Conservation (phyloP, 1,140 invertebrate genomes). For the Drosophila willistoni region DNA sequence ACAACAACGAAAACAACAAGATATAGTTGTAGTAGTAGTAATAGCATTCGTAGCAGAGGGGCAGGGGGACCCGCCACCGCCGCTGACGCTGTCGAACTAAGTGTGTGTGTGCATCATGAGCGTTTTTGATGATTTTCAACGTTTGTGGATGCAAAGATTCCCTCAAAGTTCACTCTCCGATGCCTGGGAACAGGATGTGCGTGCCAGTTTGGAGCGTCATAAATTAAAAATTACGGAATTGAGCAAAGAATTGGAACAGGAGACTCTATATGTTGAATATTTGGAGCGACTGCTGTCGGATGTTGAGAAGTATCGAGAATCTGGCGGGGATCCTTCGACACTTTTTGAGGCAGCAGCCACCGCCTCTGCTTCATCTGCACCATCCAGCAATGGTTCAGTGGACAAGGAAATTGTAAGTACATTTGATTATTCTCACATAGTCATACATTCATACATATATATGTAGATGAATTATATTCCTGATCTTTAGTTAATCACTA, state of each 20-base stretch:
- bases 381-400: slow-evolving; percentile 46
- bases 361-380: slow-evolving; percentile 13
- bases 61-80: slow-evolving; percentile 14
- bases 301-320: slow-evolving; percentile 89
- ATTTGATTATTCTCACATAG: background rate
- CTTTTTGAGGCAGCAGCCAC: slow-evolving; percentile 78
- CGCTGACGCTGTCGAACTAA: too few relatives aligned
- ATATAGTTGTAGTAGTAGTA: slow-evolving; percentile 10
- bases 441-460: background rate
- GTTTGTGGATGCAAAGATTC: slow-evolving; percentile 94
- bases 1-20: slow-evolving; percentile 20
- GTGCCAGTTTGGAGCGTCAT: slow-evolving; percentile 93
- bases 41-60: background rate
- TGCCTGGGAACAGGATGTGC: slow-evolving; percentile 95
- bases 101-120: slow-evolving; percentile 86
- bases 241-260: slow-evolving; percentile 93
- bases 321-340: slow-evolving; percentile 83
- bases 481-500: slow-evolving; percentile 23
- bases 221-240: slow-evolving; percentile 91
- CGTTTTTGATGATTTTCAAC: slow-evolving; percentile 94
- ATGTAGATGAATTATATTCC: slow-evolving; percentile 26
- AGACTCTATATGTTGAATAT: slow-evolving; percentile 95
- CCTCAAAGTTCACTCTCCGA: slow-evolving; percentile 93
- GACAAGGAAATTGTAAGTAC: slow-evolving; percentile 74
- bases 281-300: slow-evolving; percentile 91